phyloP scores from a whole-genome alignment of 30 jellyfish, hydroid and myxozoan species.

The Rhopilema esculentum region DNA sequence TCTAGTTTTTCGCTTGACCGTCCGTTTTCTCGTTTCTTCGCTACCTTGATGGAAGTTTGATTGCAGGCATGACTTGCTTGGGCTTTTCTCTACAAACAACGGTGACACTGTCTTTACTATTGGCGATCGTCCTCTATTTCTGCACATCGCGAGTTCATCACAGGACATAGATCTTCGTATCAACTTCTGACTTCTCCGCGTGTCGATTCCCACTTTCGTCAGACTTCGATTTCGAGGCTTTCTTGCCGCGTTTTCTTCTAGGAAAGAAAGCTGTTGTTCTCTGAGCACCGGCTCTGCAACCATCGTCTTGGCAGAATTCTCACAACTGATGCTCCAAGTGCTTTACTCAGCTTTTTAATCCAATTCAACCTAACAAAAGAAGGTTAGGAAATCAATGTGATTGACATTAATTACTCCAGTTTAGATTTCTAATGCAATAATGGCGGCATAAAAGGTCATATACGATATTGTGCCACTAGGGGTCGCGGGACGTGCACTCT shows the following conservation, averaged over 20 bases:
- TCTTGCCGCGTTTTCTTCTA: slow-evolving; percentile 2
- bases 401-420: slow-evolving; percentile 35
- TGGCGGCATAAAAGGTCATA: slow-evolving; percentile 34
- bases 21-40: neutral
- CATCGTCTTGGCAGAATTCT: slow-evolving; percentile 15
- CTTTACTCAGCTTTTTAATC: slow-evolving; percentile 15
- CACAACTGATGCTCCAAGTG: slow-evolving; percentile 1
- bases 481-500: slow-evolving; percentile 26
- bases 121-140: slow-evolving; percentile 63
- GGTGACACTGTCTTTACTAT: slow-evolving; percentile 24
- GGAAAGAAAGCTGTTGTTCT: neutral
- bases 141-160: slow-evolving; percentile 60
- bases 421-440: slow-evolving; percentile 40
- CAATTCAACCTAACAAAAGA: slow-evolving; percentile 35
- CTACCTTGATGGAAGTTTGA: neutral
- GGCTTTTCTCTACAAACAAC: neutral
- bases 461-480: slow-evolving; percentile 16
- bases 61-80: neutral
- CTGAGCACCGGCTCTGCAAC: slow-evolving; percentile 15
- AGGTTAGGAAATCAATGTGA: slow-evolving; percentile 49
- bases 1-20: neutral
- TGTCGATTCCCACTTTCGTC: slow-evolving; percentile 1
- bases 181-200: slow-evolving; percentile 1
- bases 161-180: slow-evolving; percentile 68
- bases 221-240: slow-evolving; percentile 39